A percentile compares a stretch with the other conserved stretches of the same genome.
Evolutionary conservation across 1,140 invertebrate species (phyloP).

Genomic region (Amyelois transitella): DNA sequence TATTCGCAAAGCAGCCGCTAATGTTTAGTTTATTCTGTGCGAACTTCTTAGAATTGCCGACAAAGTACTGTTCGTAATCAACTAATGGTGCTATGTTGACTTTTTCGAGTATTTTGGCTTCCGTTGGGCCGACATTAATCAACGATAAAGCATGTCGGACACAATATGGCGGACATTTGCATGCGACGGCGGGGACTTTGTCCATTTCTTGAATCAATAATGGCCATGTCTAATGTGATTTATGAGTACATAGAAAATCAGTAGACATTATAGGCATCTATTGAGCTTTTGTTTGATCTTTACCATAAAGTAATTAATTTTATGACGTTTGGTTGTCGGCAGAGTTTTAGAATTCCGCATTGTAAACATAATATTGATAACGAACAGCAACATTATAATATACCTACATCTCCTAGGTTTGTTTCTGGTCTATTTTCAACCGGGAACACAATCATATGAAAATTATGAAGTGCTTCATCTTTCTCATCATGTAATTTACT

Average conservation of each 20-base stretch:
- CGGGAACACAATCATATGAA: too few species aligned
- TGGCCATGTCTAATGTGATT: background rate
- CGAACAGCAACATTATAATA: too few species aligned
- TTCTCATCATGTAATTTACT: too few species aligned
- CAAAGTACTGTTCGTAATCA: conserved; percentile 56
- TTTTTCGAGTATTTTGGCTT: conserved; percentile 64
- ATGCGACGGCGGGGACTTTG: background rate
- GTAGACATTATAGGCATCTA: background rate
- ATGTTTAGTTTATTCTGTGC: conserved; percentile 34
- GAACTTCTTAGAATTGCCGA: conserved; percentile 55
- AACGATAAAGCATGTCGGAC: conserved; percentile 29
- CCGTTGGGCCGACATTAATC: conserved; percentile 58
- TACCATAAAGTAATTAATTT: too few species aligned
- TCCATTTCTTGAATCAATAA: background rate
- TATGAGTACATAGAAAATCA: background rate
- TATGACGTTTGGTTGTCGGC: too few species aligned
- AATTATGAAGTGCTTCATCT: too few species aligned
- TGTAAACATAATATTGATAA: too few species aligned
- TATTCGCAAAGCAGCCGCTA: conserved; percentile 50
- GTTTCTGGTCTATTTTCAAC: too few species aligned
- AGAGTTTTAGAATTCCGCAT: too few species aligned
- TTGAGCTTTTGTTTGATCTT: background rate
- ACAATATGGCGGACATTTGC: background rate
- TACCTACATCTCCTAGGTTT: too few species aligned
- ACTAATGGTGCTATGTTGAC: conserved; percentile 60